Percentiles rank a stretch among this genome's conserved stretches.
Conservation (phyloP, 2,113 vertebrate species). For the Lanius collurio region DNA sequence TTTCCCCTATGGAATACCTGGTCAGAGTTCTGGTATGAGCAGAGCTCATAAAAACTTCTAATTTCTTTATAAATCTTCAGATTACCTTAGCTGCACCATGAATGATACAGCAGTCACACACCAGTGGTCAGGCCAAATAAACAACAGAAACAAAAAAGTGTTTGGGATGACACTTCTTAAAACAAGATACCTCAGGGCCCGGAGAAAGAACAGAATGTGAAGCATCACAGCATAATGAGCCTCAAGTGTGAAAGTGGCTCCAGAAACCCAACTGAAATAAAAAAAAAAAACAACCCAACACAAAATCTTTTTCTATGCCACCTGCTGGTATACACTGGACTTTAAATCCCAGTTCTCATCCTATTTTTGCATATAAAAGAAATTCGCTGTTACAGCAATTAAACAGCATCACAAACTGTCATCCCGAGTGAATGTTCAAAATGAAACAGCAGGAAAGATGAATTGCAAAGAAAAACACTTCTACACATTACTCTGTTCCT, state of each 20-base stretch:
- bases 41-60: neutral
- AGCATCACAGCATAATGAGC: rapidly evolving
- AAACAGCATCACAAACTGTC: neutral
- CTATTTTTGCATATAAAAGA: neutral
- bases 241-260: neutral
- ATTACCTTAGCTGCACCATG: neutral
- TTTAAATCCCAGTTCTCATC: neutral
- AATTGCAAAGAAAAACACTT: neutral
- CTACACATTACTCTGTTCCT: neutral
- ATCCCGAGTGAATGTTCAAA: neutral
- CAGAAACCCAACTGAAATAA: neutral
- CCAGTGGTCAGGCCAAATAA: neutral
- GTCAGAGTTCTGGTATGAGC: neutral
- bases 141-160: neutral
- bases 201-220: neutral
- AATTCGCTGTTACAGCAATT: neutral
- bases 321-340: neutral
- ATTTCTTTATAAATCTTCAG: neutral
- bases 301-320: neutral
- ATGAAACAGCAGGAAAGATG: neutral
- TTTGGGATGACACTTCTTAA: neutral
- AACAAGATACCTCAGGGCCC: neutral
- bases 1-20: neutral
- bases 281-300: no score
- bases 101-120: rapidly evolving